phyloP scores from a whole-genome alignment of 1,140 invertebrate genomes.

The Gonatopus flavifemur region DNA sequence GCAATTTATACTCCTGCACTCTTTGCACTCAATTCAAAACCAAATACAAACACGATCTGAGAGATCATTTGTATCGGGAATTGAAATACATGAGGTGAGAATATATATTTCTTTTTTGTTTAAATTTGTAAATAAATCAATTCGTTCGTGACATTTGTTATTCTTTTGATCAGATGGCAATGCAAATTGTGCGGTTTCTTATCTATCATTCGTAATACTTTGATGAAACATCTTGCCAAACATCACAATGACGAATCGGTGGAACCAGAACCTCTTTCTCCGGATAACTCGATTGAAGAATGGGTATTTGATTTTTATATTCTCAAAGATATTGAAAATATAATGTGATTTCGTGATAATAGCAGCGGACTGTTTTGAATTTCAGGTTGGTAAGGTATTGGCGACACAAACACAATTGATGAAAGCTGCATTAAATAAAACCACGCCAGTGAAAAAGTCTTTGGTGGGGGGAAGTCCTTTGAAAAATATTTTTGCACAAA shows the following conservation, averaged over 20 bases:
- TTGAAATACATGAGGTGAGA: slow-evolving; percentile 57
- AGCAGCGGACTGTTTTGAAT: too few relatives aligned
- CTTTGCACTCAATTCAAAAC: slow-evolving; percentile 59
- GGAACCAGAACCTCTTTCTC: slow-evolving; percentile 30
- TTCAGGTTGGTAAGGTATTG: slow-evolving; percentile 36
- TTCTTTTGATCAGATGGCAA: slow-evolving; percentile 31
- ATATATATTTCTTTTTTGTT: slow-evolving; percentile 1
- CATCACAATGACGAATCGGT: slow-evolving; percentile 33
- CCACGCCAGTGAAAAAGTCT: not conserved
- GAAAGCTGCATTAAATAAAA: slow-evolving; percentile 12
- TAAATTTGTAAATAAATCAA: not conserved
- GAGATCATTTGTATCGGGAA: slow-evolving; percentile 62
- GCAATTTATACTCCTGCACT: slow-evolving; percentile 56
- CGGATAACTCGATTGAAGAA: slow-evolving; percentile 42
- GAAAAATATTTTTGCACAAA: not conserved
- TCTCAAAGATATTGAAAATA: too few relatives aligned
- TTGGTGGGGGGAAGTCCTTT: not conserved
- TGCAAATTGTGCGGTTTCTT: slow-evolving; percentile 46
- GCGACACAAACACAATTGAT: slow-evolving; percentile 35
- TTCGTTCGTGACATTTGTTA: not conserved
- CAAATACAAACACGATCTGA: slow-evolving; percentile 57
- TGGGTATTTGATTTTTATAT: slow-evolving; percentile 55
- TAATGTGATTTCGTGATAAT: too few relatives aligned
- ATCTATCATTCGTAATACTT: slow-evolving; percentile 35
- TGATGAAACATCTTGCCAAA: slow-evolving; percentile 44